phyloP scores from a whole-genome alignment of 2,113 vertebrate species.

The Phylloscopus trochiloides region DNA sequence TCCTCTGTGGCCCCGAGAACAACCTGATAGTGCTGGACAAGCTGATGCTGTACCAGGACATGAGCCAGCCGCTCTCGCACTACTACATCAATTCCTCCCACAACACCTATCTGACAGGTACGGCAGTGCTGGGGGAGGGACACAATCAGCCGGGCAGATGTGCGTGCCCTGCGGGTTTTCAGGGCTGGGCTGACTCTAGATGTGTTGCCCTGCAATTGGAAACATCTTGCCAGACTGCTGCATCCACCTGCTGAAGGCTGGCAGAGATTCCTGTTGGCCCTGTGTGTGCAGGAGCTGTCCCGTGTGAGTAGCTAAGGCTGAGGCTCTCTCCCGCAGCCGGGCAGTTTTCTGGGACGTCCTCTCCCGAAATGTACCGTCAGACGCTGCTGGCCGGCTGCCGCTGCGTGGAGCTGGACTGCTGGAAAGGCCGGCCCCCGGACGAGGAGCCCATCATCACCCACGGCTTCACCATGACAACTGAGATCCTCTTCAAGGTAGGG shows the following conservation, averaged over 20 bases:
- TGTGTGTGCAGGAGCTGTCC: neutral
- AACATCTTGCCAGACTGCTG: neutral
- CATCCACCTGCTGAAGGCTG: neutral
- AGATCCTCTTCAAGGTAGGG: conserved; percentile 93
- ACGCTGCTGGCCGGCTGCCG: conserved; percentile 91
- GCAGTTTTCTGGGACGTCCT: conserved; percentile 93
- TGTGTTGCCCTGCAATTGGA: neutral
- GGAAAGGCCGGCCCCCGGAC: conserved; percentile 93
- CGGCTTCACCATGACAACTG: conserved; percentile 97
- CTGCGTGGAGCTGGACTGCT: conserved; percentile 96
- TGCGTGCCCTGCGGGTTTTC: neutral
- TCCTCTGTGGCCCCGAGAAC: conserved; percentile 89
- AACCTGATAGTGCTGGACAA: conserved; percentile 84
- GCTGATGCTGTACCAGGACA: conserved; percentile 86
- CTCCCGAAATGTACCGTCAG: conserved; percentile 97
- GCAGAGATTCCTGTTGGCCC: neutral
- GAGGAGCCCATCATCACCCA: conserved; percentile 98
- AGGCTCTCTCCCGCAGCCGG: conserved; percentile 76
- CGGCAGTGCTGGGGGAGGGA: neutral
- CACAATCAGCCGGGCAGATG: fast-evolving
- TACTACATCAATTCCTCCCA: conserved; percentile 98
- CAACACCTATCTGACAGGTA: conserved; percentile 97
- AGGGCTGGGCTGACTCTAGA: neutral
- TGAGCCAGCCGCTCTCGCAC: conserved; percentile 90
- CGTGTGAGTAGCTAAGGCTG: fast-evolving